phyloP scores from a whole-genome alignment of 2,797 vertebrate species.

The Anniella stebbinsi region DNA sequence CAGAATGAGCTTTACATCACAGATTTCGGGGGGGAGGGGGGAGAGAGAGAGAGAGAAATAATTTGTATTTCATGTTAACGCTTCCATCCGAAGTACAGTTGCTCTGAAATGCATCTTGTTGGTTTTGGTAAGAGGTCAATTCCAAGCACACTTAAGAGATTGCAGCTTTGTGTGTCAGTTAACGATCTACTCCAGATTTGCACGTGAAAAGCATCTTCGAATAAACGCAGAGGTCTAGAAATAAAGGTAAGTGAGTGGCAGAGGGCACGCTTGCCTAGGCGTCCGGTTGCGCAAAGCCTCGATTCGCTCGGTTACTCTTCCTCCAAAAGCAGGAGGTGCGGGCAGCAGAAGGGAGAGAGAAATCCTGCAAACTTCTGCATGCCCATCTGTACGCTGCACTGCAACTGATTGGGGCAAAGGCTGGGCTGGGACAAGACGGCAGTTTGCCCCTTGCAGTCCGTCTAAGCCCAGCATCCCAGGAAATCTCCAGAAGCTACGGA shows the following conservation, averaged over 20 bases:
- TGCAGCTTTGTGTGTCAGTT: too few species aligned
- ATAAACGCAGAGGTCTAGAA: too few species aligned
- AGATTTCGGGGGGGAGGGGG: background rate
- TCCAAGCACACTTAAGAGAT: too few species aligned
- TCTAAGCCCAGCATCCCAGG: background rate
- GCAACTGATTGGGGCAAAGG: background rate
- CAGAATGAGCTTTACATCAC: too few species aligned
- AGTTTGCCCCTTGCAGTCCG: background rate
- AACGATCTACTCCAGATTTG: too few species aligned
- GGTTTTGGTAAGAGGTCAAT: background rate
- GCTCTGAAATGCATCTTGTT: background rate
- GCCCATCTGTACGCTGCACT: background rate
- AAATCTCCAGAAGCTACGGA: background rate
- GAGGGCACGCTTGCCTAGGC: too few species aligned
- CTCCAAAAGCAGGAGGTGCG: background rate
- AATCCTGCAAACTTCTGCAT: background rate
- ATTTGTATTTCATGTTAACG: background rate
- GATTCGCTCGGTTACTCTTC: background rate
- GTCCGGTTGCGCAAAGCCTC: too few species aligned
- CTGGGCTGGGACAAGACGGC: background rate
- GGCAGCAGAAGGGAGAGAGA: too few species aligned
- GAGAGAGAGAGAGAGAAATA: too few species aligned
- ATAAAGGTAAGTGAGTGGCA: too few species aligned
- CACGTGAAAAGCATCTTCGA: too few species aligned
- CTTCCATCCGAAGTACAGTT: background rate